Evolutionary conservation across 2,888 invertebrate species (phyloP).

Genomic region (Andrena bicolor): DNA sequence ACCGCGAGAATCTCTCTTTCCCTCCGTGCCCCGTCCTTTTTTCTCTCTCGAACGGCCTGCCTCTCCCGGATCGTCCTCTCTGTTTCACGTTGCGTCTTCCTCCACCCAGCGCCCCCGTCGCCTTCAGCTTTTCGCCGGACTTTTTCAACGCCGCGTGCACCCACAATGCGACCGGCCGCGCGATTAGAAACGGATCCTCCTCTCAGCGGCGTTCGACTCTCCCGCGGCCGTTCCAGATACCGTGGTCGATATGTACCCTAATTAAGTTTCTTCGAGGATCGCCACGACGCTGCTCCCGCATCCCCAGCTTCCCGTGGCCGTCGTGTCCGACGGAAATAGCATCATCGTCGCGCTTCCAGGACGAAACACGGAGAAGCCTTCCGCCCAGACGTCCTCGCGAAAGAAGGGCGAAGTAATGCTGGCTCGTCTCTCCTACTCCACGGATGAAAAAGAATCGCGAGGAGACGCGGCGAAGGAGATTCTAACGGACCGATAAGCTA

Average conservation of each 20-base stretch:
- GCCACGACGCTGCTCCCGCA: background rate
- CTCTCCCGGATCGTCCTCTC: background rate
- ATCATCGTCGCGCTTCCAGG: background rate
- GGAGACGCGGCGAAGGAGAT: conserved; percentile 57
- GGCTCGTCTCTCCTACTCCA: background rate
- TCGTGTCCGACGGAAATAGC: conserved; percentile 17
- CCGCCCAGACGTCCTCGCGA: background rate
- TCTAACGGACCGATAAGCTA: conserved; percentile 66
- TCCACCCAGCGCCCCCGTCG: conserved; percentile 1
- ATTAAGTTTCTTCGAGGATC: conserved; percentile 47
- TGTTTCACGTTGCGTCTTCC: background rate
- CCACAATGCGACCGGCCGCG: conserved; percentile 15
- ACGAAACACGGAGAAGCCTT: background rate
- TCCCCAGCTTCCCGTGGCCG: conserved; percentile 23
- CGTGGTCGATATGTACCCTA: conserved; percentile 21
- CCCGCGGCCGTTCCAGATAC: conserved; percentile 43
- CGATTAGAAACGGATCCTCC: conserved; percentile 27
- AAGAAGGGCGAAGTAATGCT: background rate
- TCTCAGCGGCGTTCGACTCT: conserved; percentile 13
- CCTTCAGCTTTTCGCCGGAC: conserved; percentile 50
- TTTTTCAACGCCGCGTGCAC: conserved; percentile 54
- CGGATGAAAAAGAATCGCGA: conserved; percentile 44
- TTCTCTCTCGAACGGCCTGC: background rate
- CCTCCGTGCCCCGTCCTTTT: conserved; percentile 10
- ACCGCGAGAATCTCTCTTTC: conserved; percentile 58